Percentiles rank a stretch among this genome's conserved stretches.
Conservation (phyloP, 2,113 vertebrate species). For the Pteruthius melanotis region DNA sequence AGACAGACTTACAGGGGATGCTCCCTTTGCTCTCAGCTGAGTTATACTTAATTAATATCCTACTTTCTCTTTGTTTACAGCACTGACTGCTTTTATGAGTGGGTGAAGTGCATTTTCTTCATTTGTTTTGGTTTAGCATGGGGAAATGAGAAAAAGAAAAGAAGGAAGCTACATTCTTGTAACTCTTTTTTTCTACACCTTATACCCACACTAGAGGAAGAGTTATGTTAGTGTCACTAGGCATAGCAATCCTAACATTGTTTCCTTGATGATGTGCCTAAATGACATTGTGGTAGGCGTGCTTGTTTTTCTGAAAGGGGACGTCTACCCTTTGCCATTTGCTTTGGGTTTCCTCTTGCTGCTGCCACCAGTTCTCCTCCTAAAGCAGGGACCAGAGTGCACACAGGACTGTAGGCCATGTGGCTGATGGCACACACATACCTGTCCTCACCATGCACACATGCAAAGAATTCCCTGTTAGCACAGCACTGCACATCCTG, state of each 20-base stretch:
- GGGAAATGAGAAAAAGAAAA: background rate
- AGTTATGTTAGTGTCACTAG: background rate
- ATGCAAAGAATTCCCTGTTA: background rate
- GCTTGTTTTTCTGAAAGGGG: background rate
- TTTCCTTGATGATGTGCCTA: background rate
- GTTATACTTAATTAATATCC: background rate
- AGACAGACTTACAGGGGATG: background rate
- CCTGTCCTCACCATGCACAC: background rate
- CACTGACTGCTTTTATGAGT: background rate
- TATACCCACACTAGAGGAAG: background rate
- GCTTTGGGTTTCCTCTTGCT: background rate
- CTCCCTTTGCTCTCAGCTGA: background rate
- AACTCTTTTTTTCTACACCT: background rate
- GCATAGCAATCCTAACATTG: background rate
- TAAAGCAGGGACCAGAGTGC: background rate
- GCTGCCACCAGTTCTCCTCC: background rate
- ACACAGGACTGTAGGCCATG: too few relatives aligned
- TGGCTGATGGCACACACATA: background rate
- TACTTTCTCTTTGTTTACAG: slow-evolving; percentile 15
- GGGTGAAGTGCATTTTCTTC: background rate
- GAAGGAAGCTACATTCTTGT: background rate
- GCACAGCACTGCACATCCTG: background rate
- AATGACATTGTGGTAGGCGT: background rate
- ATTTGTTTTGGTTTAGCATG: background rate
- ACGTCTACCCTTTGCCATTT: background rate